phyloP scores from a whole-genome alignment of 2,113 vertebrate genomes.

The Callithrix jacchus region DNA sequence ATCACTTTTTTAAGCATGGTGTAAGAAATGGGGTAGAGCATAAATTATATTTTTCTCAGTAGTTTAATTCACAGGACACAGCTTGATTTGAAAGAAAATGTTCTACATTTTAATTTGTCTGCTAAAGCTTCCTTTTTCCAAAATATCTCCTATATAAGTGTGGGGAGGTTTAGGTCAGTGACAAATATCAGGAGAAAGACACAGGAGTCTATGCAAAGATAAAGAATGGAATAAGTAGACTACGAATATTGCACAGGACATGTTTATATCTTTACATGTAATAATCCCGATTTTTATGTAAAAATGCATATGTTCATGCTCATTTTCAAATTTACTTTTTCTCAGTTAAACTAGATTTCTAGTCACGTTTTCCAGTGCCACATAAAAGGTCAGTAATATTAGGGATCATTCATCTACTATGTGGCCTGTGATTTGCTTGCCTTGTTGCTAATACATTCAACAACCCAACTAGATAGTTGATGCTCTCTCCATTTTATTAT shows the following conservation, averaged over 20 bases:
- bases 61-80: neutral
- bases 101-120: neutral
- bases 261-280: neutral
- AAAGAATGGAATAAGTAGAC: neutral
- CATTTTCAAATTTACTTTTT: slow-evolving; percentile 22
- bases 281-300: neutral
- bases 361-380: neutral
- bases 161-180: neutral
- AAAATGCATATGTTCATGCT: neutral
- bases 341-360: slow-evolving; percentile 8
- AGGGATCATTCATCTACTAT: neutral
- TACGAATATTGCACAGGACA: neutral
- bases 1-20: slow-evolving; percentile 52
- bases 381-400: neutral
- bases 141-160: neutral
- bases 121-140: neutral
- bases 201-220: neutral
- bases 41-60: slow-evolving; percentile 60
- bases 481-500: neutral
- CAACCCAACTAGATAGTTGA: neutral
- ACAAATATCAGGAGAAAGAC: neutral
- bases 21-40: slow-evolving; percentile 17
- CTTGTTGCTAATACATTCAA: neutral
- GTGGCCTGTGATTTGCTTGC: neutral
- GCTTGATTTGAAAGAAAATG: neutral